phyloP scores from a whole-genome alignment of 2,113 vertebrate genomes.

The Chrysemys picta region DNA sequence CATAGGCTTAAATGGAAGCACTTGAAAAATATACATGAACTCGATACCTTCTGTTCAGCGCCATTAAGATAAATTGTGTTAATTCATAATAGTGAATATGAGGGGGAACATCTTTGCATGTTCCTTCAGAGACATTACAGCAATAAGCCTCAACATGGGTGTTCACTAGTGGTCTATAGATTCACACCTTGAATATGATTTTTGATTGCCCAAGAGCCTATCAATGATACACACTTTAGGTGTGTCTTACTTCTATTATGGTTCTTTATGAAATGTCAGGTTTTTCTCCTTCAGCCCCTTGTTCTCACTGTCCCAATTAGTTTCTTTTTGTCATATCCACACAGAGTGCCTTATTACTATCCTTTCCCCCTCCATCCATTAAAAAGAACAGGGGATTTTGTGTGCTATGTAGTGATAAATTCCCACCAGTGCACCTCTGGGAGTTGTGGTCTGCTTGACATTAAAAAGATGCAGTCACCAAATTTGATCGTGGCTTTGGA shows the following conservation, averaged over 20 bases:
- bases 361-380: neutral
- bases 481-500: neutral
- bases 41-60: neutral
- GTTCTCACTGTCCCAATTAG: accelerated
- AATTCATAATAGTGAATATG: neutral
- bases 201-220: neutral
- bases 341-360: neutral
- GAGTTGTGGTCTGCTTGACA: neutral
- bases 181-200: neutral
- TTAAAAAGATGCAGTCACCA: neutral
- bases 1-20: neutral
- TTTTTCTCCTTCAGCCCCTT: neutral
- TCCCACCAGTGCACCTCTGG: neutral
- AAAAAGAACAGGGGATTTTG: neutral
- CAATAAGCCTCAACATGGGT: neutral
- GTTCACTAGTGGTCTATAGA: neutral
- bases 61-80: neutral
- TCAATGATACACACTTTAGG: accelerated
- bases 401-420: accelerated
- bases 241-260: neutral
- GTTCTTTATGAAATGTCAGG: neutral
- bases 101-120: neutral
- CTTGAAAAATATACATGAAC: neutral
- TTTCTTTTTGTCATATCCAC: neutral
- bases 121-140: neutral